These are phyloP conservation scores for Okapia johnstoni DNA, from an alignment of 2,113 vertebrate species.

Conservation along the genomic window DNA sequence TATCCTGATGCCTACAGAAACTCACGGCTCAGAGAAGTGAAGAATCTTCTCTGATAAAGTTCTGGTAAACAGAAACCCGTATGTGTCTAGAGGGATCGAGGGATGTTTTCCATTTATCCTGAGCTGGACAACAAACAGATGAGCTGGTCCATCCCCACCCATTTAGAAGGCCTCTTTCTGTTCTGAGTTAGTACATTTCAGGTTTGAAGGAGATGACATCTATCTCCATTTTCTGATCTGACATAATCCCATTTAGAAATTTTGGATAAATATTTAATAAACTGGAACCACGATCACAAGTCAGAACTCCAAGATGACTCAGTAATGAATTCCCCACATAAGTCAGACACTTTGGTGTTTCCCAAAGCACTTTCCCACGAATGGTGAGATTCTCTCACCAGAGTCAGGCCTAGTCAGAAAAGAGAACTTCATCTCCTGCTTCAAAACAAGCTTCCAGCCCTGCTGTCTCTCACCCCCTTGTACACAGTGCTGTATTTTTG, in stretches of 20 bases:
- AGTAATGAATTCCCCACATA: not conserved
- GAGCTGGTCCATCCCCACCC: not conserved
- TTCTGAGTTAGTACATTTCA: not conserved
- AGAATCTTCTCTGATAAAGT: slow-evolving; percentile 42
- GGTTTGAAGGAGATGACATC: not conserved
- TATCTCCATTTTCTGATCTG: not conserved
- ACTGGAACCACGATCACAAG: not conserved
- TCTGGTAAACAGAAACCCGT: slow-evolving; percentile 36
- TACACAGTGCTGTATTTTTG: fast-evolving
- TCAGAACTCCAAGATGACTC: not conserved
- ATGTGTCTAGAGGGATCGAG: not conserved
- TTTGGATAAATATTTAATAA: not conserved
- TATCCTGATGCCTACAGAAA: slow-evolving; percentile 29
- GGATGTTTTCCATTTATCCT: slow-evolving; percentile 12
- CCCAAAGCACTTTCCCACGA: not conserved
- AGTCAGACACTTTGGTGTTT: not conserved
- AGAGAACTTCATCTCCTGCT: not conserved
- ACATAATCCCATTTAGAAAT: not conserved
- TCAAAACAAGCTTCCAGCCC: not conserved
- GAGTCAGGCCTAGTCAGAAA: not conserved
- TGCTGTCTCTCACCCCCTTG: not conserved
- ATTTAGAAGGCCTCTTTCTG: not conserved
- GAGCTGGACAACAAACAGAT: not conserved
- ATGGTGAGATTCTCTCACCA: not conserved
- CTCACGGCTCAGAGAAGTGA: slow-evolving; percentile 40